These are phyloP conservation scores for Montipora efflorescens DNA, from an alignment of 64 coral and sea anemone species.

Conservation along the genomic window DNA sequence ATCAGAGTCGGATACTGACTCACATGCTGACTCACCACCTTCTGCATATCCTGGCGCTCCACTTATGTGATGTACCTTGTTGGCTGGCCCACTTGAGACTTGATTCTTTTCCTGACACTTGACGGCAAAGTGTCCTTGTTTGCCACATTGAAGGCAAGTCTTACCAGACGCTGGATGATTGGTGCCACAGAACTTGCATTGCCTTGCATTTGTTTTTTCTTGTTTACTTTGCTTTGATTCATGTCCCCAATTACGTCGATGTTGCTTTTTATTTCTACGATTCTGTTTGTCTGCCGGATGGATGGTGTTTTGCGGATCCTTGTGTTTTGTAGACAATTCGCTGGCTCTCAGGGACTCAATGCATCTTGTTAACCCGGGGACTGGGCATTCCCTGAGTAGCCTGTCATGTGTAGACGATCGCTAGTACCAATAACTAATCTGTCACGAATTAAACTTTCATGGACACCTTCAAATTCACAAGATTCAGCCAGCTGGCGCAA, in stretches of 20 bases:
- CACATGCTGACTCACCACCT: too few relatives aligned
- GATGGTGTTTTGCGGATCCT: background rate
- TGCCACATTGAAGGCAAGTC: conserved; percentile 6
- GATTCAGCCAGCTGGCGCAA: too few relatives aligned
- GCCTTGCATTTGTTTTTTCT: background rate
- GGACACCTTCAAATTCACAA: too few relatives aligned
- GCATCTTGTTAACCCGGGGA: background rate
- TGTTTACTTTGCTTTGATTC: background rate
- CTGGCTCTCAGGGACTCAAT: background rate
- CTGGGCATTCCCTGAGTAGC: conserved; percentile 3
- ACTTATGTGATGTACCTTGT: conserved; percentile 14
- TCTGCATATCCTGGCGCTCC: background rate
- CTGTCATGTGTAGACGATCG: background rate
- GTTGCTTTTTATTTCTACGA: background rate
- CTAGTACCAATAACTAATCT: conserved; percentile 7
- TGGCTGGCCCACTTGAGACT: background rate
- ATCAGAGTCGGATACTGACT: too few relatives aligned
- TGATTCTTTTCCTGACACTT: background rate
- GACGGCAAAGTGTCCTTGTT: background rate
- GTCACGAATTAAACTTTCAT: background rate
- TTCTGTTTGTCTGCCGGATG: background rate
- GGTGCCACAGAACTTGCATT: conserved; percentile 17
- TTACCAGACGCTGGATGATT: conserved; percentile 17
- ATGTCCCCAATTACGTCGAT: background rate
- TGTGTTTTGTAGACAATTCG: background rate